A percentile compares a stretch with the other conserved stretches of the same genome.
Conservation (phyloP, 2,797 vertebrate genomes). For the Scarus forsteni region DNA sequence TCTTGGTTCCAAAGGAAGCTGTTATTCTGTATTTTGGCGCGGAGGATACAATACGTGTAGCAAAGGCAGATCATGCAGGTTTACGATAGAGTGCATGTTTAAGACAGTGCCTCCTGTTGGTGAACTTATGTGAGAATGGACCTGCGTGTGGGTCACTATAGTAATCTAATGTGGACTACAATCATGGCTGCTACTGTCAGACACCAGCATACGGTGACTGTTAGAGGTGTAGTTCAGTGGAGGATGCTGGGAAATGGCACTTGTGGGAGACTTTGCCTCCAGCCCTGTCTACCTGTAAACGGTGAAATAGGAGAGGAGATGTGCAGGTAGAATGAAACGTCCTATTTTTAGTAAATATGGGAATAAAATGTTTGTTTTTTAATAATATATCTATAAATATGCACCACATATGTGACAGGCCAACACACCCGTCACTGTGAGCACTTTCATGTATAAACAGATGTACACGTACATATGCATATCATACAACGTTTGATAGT, state of each 20-base stretch:
- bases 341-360: constrained; percentile 72
- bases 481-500: constrained; percentile 77
- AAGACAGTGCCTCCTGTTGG: constrained; percentile 3
- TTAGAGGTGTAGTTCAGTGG: constrained; percentile 59
- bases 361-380: constrained; percentile 76
- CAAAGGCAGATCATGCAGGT: constrained; percentile 51
- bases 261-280: constrained; percentile 79
- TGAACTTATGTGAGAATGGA: constrained; percentile 23
- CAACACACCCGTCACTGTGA: constrained; percentile 48
- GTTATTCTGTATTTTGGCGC: background rate
- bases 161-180: constrained; percentile 54
- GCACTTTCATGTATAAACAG: constrained; percentile 78
- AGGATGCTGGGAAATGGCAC: constrained; percentile 80
- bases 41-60: constrained; percentile 34
- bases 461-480: constrained; percentile 78
- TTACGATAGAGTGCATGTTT: constrained; percentile 31
- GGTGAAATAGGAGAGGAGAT: constrained; percentile 59
- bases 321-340: constrained; percentile 72
- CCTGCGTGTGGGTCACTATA: constrained; percentile 9
- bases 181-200: constrained; percentile 63
- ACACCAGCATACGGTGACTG: constrained; percentile 45
- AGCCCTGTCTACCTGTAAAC: constrained; percentile 77
- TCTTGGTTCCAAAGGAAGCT: constrained; percentile 24
- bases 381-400: constrained; percentile 83
- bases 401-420: constrained; percentile 67